Conservation (phyloP, 1,140 invertebrate species). For the Drosophila murphyi region DNA sequence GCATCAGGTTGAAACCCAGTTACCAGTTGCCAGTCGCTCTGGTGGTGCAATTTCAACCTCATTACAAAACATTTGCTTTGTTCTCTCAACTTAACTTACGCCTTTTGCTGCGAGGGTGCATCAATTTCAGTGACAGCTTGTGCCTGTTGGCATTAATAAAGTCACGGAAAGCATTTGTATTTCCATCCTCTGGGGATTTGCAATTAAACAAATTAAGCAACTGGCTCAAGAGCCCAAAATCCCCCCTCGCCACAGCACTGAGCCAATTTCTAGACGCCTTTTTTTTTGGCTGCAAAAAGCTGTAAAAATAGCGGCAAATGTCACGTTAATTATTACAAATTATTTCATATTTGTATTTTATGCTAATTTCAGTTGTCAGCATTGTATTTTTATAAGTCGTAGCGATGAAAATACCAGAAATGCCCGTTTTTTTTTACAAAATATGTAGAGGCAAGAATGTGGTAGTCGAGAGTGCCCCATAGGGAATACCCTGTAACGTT, state of each 20-base stretch:
- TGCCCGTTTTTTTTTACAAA: slow-evolving; percentile 24
- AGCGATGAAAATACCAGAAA: slow-evolving; percentile 65
- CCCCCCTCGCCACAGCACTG: neutral
- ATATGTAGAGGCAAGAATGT: neutral
- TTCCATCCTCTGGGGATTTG: slow-evolving; percentile 55
- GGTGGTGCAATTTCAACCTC: slow-evolving; percentile 67
- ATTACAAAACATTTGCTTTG: slow-evolving; percentile 61
- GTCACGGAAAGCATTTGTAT: slow-evolving; percentile 52
- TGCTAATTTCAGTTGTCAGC: slow-evolving; percentile 57
- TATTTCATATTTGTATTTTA: slow-evolving; percentile 64
- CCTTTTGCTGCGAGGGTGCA: slow-evolving; percentile 47
- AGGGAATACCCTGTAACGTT: neutral
- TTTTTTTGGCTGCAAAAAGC: slow-evolving; percentile 41
- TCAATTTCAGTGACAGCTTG: slow-evolving; percentile 70
- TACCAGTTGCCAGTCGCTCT: slow-evolving; percentile 36
- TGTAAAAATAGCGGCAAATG: slow-evolving; percentile 64
- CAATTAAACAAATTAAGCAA: slow-evolving; percentile 73
- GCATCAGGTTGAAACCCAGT: neutral
- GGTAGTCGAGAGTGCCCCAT: neutral
- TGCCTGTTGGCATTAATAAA: slow-evolving; percentile 63
- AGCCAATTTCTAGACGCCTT: neutral
- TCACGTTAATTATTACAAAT: slow-evolving; percentile 79
- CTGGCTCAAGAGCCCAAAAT: slow-evolving; percentile 1
- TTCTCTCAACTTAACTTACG: slow-evolving; percentile 28
- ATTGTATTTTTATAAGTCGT: slow-evolving; percentile 54